A percentile compares a stretch with the other conserved stretches of the same genome.
Conservation (phyloP, 1,140 invertebrate species). For the Drosophila carrolli region DNA sequence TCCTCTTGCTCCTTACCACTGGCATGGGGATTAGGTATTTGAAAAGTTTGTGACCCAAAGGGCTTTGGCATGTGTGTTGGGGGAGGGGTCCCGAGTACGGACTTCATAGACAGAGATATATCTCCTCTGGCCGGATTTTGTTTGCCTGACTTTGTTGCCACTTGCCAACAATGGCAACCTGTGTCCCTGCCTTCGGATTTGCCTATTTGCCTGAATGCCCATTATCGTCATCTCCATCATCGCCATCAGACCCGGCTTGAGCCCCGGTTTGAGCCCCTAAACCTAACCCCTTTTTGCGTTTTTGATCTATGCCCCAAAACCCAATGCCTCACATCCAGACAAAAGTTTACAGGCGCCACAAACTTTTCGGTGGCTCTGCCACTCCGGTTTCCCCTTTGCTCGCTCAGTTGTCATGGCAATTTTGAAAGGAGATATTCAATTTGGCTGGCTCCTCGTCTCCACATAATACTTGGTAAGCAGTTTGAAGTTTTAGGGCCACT, state of each 20-base stretch:
- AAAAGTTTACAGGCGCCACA: conserved; percentile 64
- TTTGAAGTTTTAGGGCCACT: conserved; percentile 54
- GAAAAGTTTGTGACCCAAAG: conserved; percentile 81
- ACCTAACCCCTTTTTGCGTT: conserved; percentile 62
- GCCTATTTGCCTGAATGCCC: conserved; percentile 78
- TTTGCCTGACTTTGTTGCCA: conserved; percentile 81
- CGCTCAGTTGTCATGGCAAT: conserved; percentile 63
- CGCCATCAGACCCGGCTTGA: conserved; percentile 43
- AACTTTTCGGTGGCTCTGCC: conserved; percentile 37
- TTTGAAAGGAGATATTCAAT: conserved; percentile 61
- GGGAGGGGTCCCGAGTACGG: not conserved
- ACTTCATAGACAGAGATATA: conserved; percentile 65
- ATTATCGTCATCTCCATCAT: conserved; percentile 75
- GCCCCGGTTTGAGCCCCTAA: conserved; percentile 26
- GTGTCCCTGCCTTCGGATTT: conserved; percentile 50
- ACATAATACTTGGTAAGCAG: conserved; percentile 54
- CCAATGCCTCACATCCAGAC: conserved; percentile 34
- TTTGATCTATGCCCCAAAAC: conserved; percentile 68
- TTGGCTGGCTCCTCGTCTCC: conserved; percentile 33
- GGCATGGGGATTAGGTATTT: conserved; percentile 77
- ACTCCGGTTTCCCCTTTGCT: not conserved
- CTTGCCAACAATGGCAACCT: conserved; percentile 77
- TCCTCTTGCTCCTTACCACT: conserved; percentile 13
- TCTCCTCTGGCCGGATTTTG: conserved; percentile 59
- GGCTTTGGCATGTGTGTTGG: conserved; percentile 54